Evolutionary conservation across 2,113 vertebrate species (phyloP).

Genomic region (Serinus canaria): DNA sequence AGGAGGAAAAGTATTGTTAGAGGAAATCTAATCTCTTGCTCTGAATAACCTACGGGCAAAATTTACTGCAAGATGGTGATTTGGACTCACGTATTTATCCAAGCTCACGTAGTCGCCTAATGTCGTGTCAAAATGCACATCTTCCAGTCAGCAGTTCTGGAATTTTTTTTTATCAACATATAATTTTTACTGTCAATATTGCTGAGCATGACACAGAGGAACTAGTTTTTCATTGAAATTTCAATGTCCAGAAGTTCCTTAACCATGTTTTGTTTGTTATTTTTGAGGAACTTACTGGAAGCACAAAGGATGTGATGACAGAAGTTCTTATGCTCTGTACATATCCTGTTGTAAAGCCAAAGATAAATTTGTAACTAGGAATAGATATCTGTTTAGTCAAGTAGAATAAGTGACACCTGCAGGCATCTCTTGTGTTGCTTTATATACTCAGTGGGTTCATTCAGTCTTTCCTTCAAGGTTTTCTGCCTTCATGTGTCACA

Average conservation of each 20-base stretch:
- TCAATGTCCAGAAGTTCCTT: conserved; percentile 58
- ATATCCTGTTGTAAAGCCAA: conserved; percentile 38
- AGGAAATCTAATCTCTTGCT: background rate
- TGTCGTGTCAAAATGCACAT: background rate
- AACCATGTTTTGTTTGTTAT: conserved; percentile 12
- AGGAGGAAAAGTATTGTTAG: conserved; percentile 19
- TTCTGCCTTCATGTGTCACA: background rate
- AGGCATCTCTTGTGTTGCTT: background rate
- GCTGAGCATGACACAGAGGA: background rate
- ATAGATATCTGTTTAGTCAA: background rate
- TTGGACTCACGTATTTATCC: background rate
- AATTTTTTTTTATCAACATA: background rate
- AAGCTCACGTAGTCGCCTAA: background rate
- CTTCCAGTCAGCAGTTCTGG: conserved; percentile 6
- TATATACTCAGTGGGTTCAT: background rate
- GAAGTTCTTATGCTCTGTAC: background rate
- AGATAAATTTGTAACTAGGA: background rate
- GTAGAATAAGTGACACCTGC: background rate
- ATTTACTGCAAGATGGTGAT: background rate
- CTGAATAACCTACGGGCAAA: background rate
- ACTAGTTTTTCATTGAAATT: background rate
- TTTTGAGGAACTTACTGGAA: conserved; percentile 61
- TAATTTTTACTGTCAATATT: background rate
- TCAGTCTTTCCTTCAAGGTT: background rate
- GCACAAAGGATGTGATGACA: conserved; percentile 38